phyloP scores from a whole-genome alignment of 1,140 invertebrate genomes.

The Procambarus clarkii region DNA sequence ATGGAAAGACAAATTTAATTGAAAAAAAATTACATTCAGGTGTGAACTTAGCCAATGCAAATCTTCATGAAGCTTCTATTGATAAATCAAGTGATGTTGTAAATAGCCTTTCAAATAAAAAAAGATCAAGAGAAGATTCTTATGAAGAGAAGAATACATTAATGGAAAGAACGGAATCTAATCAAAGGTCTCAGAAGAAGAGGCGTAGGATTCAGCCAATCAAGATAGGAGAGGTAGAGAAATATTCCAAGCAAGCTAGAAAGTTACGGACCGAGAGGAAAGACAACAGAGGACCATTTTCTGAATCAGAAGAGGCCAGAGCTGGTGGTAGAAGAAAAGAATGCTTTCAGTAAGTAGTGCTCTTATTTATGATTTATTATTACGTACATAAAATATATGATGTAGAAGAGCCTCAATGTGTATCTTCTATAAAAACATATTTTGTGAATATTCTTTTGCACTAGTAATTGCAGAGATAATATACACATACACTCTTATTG shows the following conservation, averaged over 20 bases:
- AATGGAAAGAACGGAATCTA: no score
- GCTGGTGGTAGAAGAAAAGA: neutral
- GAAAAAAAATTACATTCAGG: neutral
- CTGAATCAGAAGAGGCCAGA: neutral
- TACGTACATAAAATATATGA: no score
- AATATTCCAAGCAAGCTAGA: neutral
- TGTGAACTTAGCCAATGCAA: neutral
- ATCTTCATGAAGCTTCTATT: neutral
- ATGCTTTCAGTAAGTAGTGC: neutral
- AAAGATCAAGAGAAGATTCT: neutral
- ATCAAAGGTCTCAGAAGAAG: constrained; percentile 21
- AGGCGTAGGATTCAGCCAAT: constrained; percentile 51
- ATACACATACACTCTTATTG: no score
- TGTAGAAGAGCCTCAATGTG: no score
- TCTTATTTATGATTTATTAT: neutral
- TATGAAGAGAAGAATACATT: neutral
- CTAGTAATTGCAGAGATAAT: no score
- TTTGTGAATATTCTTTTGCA: no score
- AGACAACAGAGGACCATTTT: neutral
- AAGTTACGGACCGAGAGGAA: neutral
- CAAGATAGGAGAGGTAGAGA: constrained; percentile 47
- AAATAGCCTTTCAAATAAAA: neutral
- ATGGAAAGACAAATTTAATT: neutral
- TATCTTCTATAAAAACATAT: no score
- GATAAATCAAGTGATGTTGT: neutral